Percentiles rank a stretch among this genome's conserved stretches.
Evolutionary conservation across 2,113 vertebrate species (phyloP).

Genomic region (Furnarius figulus): DNA sequence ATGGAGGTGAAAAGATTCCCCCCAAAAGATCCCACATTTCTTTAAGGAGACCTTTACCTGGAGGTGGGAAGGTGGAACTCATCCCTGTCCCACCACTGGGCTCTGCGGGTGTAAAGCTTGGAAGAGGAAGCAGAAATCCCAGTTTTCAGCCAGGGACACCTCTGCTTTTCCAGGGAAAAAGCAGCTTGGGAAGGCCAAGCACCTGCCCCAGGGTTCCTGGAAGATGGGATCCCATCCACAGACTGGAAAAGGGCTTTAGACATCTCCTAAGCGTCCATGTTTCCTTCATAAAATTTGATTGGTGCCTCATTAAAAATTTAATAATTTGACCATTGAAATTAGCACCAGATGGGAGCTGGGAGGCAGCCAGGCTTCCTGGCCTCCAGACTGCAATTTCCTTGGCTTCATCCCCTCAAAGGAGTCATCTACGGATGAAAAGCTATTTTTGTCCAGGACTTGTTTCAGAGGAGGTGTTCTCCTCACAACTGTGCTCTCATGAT

Average conservation of each 20-base stretch:
- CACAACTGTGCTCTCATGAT: background rate
- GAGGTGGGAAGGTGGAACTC: background rate
- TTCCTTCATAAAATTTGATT: conserved; percentile 32
- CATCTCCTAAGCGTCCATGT: background rate
- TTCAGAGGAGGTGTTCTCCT: background rate
- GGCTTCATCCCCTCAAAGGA: background rate
- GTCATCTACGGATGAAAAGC: conserved; percentile 7
- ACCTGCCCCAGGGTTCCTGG: background rate
- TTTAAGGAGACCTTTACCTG: background rate
- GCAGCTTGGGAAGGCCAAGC: background rate
- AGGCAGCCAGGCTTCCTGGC: background rate
- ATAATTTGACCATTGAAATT: conserved; percentile 56
- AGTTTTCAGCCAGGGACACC: background rate
- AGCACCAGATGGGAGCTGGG: conserved; percentile 53
- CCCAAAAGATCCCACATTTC: background rate
- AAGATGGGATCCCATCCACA: background rate
- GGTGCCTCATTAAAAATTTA: conserved; percentile 57
- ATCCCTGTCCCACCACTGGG: background rate
- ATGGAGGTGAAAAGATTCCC: background rate
- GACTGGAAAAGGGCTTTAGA: background rate
- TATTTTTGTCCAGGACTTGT: conserved; percentile 34
- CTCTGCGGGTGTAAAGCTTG: background rate
- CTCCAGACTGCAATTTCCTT: conserved; percentile 29
- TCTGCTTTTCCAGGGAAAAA: background rate
- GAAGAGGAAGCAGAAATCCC: background rate